phyloP scores from a whole-genome alignment of 1,140 invertebrate genomes.

The Drosophila tani region DNA sequence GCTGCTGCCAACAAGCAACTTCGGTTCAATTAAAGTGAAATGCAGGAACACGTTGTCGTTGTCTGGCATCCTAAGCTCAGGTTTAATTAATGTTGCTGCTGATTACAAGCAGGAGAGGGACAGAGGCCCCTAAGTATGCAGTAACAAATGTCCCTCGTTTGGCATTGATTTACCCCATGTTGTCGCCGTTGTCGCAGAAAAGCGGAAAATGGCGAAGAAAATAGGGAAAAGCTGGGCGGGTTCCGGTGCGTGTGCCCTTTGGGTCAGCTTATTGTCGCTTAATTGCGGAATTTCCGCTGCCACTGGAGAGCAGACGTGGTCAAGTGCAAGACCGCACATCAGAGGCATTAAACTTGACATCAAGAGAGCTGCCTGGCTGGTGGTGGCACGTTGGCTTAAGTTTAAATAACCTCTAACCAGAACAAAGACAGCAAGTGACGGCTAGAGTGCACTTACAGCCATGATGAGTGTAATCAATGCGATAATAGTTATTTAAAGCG shows the following conservation, averaged over 20 bases:
- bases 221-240: constrained; percentile 41
- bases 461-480: constrained; percentile 26
- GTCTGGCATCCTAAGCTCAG: constrained; percentile 58
- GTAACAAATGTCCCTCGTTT: constrained; percentile 59
- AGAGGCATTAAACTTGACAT: constrained; percentile 44
- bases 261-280: constrained; percentile 72
- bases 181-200: constrained; percentile 39
- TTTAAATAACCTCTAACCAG: constrained; percentile 26
- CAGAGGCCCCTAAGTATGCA: constrained; percentile 37
- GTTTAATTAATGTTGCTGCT: constrained; percentile 70
- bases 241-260: constrained; percentile 53
- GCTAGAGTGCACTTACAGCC: constrained; percentile 19
- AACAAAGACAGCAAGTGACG: constrained; percentile 9
- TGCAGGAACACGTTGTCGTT: constrained; percentile 41
- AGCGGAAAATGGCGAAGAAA: constrained; percentile 12
- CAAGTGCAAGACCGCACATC: constrained; percentile 38
- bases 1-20: constrained; percentile 10
- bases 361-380: constrained; percentile 15
- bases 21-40: constrained; percentile 36
- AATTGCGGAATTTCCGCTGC: constrained; percentile 64
- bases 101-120: constrained; percentile 42
- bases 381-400: constrained; percentile 18
- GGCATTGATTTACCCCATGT: constrained; percentile 62
- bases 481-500: constrained; percentile 8
- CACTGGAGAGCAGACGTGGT: constrained; percentile 8